Evolutionary conservation across 2,113 vertebrate species (phyloP), one percentile per base, ranked within the genome.

Genomic region (Hippocampus barbouri): DNA sequence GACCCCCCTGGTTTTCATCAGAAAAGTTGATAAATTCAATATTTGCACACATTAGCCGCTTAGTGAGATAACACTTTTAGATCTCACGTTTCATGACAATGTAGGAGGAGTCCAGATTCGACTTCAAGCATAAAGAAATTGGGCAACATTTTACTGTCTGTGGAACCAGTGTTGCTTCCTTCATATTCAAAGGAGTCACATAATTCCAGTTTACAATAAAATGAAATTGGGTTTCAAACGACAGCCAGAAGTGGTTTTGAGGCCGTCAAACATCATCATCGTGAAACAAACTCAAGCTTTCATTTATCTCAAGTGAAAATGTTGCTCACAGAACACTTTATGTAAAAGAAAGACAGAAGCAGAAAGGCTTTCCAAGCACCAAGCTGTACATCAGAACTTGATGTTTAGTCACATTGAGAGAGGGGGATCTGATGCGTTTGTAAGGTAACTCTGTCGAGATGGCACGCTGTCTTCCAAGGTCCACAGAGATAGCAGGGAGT

Each of bases 381-480:
- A 41, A 86, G 71, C 10, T 49, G 45, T 67, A 76, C 78, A 83
- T 83, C 74, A 72, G 66, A 83, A 77, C 69, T 57, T 68, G 66
- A 65, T 70, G 63, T 75, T 83, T 84, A 85, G 77, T 85, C 77
- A 76, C 72, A 68, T 63, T 81, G 38, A 47, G 57, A 79, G 67
- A 1, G 75, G 73, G 34, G 71, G 76, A 76, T 74, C 73, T 77
- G 72, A 73, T 83, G 71, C 2, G 30, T 83, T 68, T 79, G 69
- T 72, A 57, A 81, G 84, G 56, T 77, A 62, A 82, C 71, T 69
- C 76, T 85, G 69, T 83, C 82, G 83, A 85, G 85, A 56, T 75
- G 75, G 83, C 76, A 74, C 30, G 9, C 40, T 79, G 53, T 74
- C 49, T 82, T 76, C 71, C 47, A 47, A 68, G 71, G 77, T 79